A percentile compares a stretch with the other conserved stretches of the same genome.
Evolutionary conservation across 2,797 vertebrate genomes (phyloP).

Genomic region (Gymnoscopelus microlampas): DNA sequence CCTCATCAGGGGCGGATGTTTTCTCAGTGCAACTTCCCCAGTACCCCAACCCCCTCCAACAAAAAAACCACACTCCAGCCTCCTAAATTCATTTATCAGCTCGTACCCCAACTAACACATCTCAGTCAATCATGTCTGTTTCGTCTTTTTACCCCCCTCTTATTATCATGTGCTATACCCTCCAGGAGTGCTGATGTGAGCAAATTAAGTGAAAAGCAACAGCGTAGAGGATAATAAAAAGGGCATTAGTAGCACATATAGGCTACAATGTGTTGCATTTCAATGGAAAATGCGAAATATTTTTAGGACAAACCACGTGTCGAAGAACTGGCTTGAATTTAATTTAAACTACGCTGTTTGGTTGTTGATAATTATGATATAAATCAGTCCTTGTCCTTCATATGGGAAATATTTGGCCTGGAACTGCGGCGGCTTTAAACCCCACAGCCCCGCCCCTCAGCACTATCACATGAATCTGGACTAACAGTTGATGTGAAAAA

Average conservation of each 20-base stretch:
- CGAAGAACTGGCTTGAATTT: not conserved
- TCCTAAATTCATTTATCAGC: constrained; percentile 13
- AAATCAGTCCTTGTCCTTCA: constrained; percentile 16
- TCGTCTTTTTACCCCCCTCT: not conserved
- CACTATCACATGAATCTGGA: constrained; percentile 80
- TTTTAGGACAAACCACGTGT: not conserved
- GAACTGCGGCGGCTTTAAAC: constrained; percentile 79
- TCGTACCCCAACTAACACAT: not conserved
- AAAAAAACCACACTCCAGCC: constrained; percentile 30
- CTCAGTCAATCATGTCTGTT: not conserved
- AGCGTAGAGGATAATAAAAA: not conserved
- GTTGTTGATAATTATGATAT: not conserved
- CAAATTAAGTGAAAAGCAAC: constrained; percentile 13
- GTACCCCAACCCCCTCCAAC: constrained; percentile 26
- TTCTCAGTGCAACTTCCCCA: constrained; percentile 71
- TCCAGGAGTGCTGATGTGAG: constrained; percentile 3
- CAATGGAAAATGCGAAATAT: not conserved
- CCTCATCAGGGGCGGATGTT: constrained; percentile 77
- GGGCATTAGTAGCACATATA: not conserved
- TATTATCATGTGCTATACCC: not conserved
- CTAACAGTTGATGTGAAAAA: constrained; percentile 70
- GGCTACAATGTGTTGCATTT: not conserved
- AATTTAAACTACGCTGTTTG: not conserved
- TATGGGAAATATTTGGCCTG: constrained; percentile 49
- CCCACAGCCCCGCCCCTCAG: constrained; percentile 74